These are phyloP conservation scores for Pteropus alecto DNA, from an alignment of 2,113 vertebrate genomes.

Conservation along the genomic window DNA sequence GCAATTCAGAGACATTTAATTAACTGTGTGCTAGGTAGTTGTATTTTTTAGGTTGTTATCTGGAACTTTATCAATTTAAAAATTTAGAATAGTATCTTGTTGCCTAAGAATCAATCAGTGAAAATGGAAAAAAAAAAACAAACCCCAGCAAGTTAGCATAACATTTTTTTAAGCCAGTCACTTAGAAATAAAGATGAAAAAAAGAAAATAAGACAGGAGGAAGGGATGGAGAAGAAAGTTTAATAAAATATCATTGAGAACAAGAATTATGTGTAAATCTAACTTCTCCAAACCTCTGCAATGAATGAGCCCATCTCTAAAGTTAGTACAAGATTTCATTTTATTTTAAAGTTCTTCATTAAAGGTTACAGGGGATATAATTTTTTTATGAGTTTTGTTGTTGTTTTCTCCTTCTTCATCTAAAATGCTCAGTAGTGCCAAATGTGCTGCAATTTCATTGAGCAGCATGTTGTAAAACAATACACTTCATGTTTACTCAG, in stretches of 20 bases:
- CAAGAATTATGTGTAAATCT: not conserved
- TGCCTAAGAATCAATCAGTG: not conserved
- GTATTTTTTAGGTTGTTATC: not conserved
- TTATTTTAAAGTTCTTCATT: conserved; percentile 28
- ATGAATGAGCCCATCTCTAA: conserved; percentile 14
- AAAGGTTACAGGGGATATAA: not conserved
- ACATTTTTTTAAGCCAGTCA: not conserved
- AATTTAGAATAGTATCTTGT: conserved; percentile 1
- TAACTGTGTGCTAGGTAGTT: not conserved
- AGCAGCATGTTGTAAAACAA: conserved; percentile 30
- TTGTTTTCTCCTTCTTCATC: conserved; percentile 29
- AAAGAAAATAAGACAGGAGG: not conserved
- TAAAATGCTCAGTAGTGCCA: not conserved
- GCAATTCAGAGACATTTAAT: conserved; percentile 41
- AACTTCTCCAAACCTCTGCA: conserved; percentile 33
- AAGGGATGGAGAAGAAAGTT: not conserved
- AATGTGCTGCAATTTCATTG: not conserved
- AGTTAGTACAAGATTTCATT: conserved; percentile 15
- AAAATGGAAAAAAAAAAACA: not conserved
- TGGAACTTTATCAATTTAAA: not conserved
- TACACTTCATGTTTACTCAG: conserved; percentile 56
- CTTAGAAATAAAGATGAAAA: conserved; percentile 28
- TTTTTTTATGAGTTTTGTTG: conserved; percentile 59
- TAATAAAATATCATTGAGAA: conserved; percentile 46
- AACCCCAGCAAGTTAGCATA: not conserved